phyloP scores from a whole-genome alignment of 2,113 vertebrate genomes.

The Todiramphus saurophagus region DNA sequence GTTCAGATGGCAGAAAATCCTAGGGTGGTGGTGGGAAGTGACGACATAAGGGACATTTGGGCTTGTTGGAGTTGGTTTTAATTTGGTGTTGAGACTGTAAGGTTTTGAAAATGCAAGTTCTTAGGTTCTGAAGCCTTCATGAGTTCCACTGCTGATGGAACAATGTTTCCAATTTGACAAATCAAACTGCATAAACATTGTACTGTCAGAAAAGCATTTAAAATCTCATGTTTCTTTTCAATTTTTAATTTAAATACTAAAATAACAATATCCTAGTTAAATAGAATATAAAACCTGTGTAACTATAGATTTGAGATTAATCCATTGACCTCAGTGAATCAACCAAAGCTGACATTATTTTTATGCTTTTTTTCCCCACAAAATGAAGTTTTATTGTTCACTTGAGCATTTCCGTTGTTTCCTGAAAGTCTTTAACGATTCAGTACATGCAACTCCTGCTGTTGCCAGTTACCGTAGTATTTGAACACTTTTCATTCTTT shows the following conservation, averaged over 20 bases:
- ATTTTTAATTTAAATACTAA: background rate
- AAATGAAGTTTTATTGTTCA: background rate
- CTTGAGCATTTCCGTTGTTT: background rate
- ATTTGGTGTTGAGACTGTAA: background rate
- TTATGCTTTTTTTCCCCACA: background rate
- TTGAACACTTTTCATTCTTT: background rate
- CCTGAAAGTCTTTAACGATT: background rate
- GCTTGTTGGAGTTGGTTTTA: background rate
- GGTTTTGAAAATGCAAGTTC: background rate
- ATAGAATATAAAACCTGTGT: background rate
- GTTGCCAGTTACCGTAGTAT: background rate
- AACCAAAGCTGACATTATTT: background rate
- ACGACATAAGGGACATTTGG: background rate
- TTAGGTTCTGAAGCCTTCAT: background rate
- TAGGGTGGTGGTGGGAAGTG: background rate
- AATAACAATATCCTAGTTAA: background rate
- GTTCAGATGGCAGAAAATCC: background rate
- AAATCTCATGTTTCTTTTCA: background rate
- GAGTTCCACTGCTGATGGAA: background rate
- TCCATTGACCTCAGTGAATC: background rate
- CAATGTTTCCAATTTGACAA: background rate
- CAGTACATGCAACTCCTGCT: background rate
- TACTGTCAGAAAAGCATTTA: background rate
- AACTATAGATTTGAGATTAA: background rate
- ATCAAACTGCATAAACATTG: background rate